Evolutionary conservation across 1,140 invertebrate species (phyloP), one percentile per base, ranked within the genome.

Genomic region (Babylonia areolata): DNA sequence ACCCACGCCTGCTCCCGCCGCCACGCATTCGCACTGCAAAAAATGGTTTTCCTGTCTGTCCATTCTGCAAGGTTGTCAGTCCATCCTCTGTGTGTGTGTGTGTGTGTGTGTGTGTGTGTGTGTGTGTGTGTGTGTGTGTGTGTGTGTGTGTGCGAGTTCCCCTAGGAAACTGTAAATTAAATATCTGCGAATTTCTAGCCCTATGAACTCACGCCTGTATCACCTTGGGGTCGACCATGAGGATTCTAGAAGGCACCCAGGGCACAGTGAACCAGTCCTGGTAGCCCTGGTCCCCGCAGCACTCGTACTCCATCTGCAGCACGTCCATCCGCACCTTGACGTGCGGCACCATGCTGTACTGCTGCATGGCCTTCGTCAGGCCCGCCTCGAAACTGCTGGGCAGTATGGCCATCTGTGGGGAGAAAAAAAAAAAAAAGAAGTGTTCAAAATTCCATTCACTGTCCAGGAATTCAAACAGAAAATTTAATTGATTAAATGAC

Each of bases 241-340:
- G 46, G 5, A 90, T 51, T 58, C 87, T 88, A 0, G 87, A 85
- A 11, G 86, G 58, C 31, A 92, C 88, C 92, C 92, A 93, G 15
- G 85, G 51, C 2, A 90, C 64, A n/a, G 39, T 17, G 79, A 92
- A 93, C 92, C 92, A 93, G 84, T 93, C 92, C 31, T 81, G 88
- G 81, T 90, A 91, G 54, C 84, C 84, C 3, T 51, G 84, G 78
- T 90, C 91, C 31, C 93, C 93, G 88, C 93, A 93, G 81, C 93
- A 93, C 54, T 84, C 75, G 77, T 89, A 91, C 15, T 89, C 39
- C 33, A 91, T 89, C 87, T 93, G 93, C 37, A 93, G 69, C 3
- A 69, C 46, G 81, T 93, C 93, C 31, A 92, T 85, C 28, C 89
- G 82, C 5, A 64, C 35, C 81, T 93, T 93, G 40, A 90, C 85